A percentile compares a stretch with the other conserved stretches of the same genome.
These are phyloP conservation scores for Spea hammondii DNA, from an alignment of 2,797 vertebrate species.

Conservation along the genomic window DNA sequence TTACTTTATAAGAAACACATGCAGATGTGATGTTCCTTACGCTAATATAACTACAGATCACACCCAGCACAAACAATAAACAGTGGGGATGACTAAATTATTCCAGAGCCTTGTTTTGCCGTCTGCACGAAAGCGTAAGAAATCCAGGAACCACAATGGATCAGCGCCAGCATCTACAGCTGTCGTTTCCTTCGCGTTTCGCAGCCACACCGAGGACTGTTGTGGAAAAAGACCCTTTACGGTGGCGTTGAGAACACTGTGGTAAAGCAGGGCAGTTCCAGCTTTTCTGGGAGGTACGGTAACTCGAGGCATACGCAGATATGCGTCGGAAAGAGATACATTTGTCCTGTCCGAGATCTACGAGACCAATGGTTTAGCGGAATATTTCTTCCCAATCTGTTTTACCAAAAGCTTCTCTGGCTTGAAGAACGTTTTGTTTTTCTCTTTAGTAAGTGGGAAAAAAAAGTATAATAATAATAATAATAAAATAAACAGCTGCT, in stretches of 20 bases:
- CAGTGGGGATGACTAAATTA: too few species aligned
- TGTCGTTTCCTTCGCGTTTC: neutral
- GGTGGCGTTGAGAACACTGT: too few species aligned
- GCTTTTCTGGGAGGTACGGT: too few species aligned
- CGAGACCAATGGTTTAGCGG: slow-evolving; percentile 18
- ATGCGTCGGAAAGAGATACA: neutral
- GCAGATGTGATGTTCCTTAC: too few species aligned
- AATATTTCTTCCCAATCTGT: slow-evolving; percentile 21
- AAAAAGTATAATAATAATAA: neutral
- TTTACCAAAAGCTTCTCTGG: slow-evolving; percentile 22
- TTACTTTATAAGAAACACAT: too few species aligned
- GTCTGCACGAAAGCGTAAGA: neutral
- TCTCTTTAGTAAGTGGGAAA: slow-evolving; percentile 9
- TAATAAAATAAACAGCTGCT: slow-evolving; percentile 60
- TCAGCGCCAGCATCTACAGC: neutral
- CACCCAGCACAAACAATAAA: too few species aligned
- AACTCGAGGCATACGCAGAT: too few species aligned
- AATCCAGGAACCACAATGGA: neutral
- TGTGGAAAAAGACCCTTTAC: neutral
- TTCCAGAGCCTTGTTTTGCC: neutral
- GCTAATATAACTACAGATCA: too few species aligned
- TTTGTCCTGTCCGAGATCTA: slow-evolving; percentile 18
- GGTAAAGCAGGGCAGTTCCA: too few species aligned
- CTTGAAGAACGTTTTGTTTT: slow-evolving; percentile 37
- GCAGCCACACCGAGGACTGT: neutral